Evolutionary conservation across 1,140 invertebrate species (phyloP), one percentile per base, ranked within the genome.

Genomic region (Solenopsis fugax): DNA sequence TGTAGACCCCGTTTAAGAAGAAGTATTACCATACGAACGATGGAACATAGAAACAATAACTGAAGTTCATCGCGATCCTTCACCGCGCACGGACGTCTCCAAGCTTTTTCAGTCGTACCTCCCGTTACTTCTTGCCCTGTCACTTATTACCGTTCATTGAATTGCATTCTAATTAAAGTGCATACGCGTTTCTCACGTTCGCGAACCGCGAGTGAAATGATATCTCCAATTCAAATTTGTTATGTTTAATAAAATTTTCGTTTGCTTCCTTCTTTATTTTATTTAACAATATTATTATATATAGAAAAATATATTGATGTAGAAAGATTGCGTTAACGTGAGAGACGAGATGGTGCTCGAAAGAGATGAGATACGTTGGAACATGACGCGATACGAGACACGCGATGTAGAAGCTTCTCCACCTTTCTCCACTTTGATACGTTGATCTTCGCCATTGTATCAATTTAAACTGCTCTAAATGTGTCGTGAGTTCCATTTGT

Each of bases 131-230:
- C 41, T 45, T 24, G 34, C 18, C 67, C 3, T n/a, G 18, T 75
- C 12, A 7, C 52, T 37, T 54, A 5, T 72, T 21, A 21, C 2
- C 29, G 29, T n/a, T 58, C 34, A n/a, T 58, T 58, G 6, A 75
- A 58, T 75, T 58, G 34, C n/a, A 37, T 56, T 58, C 52, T n/a
- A 58, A 56, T 58, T 37, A 24, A 56, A 75, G 72, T 56, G 72
- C 54, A 16, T n/a, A 7, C 3, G n/a, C 24, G 24, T 37, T 41
- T 37, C 34, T 34, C 24, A 21, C 21, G 1, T 29, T 41, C 7
- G 12, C 29, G 29, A 2, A 1, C 18, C 29, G 41, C 29, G 72
- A 16, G 52, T 37, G 34, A 24, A 64, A 34, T 21, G 24, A 18
- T 29, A 45, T 62, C 21, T 60, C 24, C 21, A 64, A 12, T 48